Evolutionary conservation across 2,113 vertebrate species (phyloP).

Genomic region (Pavo muticus): DNA sequence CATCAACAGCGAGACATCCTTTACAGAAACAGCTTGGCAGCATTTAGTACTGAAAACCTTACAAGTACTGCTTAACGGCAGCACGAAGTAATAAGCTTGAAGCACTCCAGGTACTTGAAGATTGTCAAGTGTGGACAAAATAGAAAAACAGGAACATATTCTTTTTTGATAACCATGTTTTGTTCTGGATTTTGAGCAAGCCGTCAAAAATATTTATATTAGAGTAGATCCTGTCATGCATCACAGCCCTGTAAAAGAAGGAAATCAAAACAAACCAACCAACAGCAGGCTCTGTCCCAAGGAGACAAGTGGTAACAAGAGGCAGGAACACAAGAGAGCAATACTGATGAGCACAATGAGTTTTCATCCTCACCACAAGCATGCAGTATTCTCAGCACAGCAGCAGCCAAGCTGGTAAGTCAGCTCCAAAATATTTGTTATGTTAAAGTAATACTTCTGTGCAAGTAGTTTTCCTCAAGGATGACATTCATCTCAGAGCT

Average conservation of each 20-base stretch:
- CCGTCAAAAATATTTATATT: neutral
- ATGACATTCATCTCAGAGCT: neutral
- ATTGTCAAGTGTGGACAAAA: neutral
- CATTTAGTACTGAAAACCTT: neutral
- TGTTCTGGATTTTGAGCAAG: neutral
- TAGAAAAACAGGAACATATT: neutral
- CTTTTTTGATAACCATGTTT: neutral
- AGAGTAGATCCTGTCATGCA: neutral
- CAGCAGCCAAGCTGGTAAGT: neutral
- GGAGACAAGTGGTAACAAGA: neutral
- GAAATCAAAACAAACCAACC: neutral
- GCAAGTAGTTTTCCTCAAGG: neutral
- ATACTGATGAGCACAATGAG: neutral
- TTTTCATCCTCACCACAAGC: neutral
- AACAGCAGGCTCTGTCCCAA: neutral
- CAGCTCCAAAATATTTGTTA: conserved; percentile 37
- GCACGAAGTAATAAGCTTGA: neutral
- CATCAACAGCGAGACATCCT: neutral
- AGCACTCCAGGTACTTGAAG: neutral
- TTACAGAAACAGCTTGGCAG: neutral
- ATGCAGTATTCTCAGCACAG: neutral
- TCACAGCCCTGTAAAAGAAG: neutral
- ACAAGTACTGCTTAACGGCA: neutral
- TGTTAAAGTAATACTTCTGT: conserved; percentile 12
- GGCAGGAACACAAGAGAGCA: neutral